These are phyloP conservation scores for Meiosimyza platycephala DNA, from an alignment of 2,888 invertebrate species.

Conservation along the genomic window DNA sequence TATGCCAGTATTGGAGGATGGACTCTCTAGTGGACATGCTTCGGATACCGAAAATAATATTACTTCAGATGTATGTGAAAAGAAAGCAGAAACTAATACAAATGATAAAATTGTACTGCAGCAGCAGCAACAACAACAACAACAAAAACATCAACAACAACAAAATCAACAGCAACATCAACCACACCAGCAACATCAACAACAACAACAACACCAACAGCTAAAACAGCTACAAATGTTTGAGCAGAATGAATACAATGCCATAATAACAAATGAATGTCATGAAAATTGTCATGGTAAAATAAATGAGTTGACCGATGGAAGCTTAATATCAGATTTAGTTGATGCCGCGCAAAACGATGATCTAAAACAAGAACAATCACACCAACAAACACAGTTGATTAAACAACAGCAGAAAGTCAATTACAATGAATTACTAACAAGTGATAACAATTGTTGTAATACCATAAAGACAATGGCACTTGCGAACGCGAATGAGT, in stretches of 20 bases:
- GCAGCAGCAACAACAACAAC: slow-evolving; percentile 29
- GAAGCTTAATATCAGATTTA: slow-evolving; percentile 39
- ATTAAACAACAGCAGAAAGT: slow-evolving; percentile 43
- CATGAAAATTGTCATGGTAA: slow-evolving; percentile 45
- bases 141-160: slow-evolving; percentile 38
- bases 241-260: slow-evolving; percentile 51
- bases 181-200: slow-evolving; percentile 42
- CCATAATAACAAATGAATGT: slow-evolving; percentile 45
- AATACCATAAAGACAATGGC: slow-evolving; percentile 44
- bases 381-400: slow-evolving; percentile 28
- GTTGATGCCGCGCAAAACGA: slow-evolving; percentile 34
- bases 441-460: slow-evolving; percentile 49
- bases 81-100: slow-evolving; percentile 46
- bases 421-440: slow-evolving; percentile 46
- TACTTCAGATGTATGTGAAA: slow-evolving; percentile 56
- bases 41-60: slow-evolving; percentile 90
- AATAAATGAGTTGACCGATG: slow-evolving; percentile 11
- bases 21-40: slow-evolving; percentile 91
- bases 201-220: slow-evolving; percentile 37
- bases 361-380: slow-evolving; percentile 34
- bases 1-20: slow-evolving; percentile 94
- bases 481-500: slow-evolving; percentile 45
- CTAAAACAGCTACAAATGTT: slow-evolving; percentile 43
- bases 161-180: slow-evolving; percentile 39
- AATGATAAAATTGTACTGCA: slow-evolving; percentile 32